These are phyloP conservation scores for Arothron firmamentum DNA, from an alignment of 2,113 vertebrate genomes.

Conservation along the genomic window DNA sequence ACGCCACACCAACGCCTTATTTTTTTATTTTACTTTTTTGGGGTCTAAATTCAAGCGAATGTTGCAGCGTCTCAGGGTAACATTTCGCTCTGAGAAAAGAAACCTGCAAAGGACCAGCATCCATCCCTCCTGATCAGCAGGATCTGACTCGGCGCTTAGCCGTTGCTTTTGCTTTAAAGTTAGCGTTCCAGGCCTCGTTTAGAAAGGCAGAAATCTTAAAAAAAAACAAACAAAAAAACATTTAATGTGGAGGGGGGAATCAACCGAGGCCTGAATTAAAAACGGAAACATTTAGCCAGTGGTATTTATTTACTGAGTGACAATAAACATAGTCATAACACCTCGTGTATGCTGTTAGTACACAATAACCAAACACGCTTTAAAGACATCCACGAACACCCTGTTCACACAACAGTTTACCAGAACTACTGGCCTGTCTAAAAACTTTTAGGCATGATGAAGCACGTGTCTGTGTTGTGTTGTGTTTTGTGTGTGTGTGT, in stretches of 20 bases:
- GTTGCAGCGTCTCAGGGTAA: no score
- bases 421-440: conserved; percentile 31
- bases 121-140: no score
- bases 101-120: no score
- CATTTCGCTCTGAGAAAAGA: no score
- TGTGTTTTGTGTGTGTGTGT: no score
- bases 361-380: conserved; percentile 24
- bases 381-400: conserved; percentile 37
- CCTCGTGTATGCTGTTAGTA: conserved; percentile 29
- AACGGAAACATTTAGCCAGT: conserved; percentile 46
- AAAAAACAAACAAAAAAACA: background rate
- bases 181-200: no score
- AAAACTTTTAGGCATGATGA: no score
- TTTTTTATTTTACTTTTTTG: no score
- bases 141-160: no score
- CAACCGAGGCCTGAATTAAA: conserved; percentile 23
- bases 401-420: conserved; percentile 26
- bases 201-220: background rate
- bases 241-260: background rate
- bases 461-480: background rate
- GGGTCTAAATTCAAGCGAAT: background rate
- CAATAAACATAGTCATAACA: conserved; percentile 33
- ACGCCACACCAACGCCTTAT: background rate
- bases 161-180: no score
- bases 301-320: conserved; percentile 54